Base-by-base conservation (phyloP, 2,888 invertebrate species). In the Ectemnius lituratus region DNA sequence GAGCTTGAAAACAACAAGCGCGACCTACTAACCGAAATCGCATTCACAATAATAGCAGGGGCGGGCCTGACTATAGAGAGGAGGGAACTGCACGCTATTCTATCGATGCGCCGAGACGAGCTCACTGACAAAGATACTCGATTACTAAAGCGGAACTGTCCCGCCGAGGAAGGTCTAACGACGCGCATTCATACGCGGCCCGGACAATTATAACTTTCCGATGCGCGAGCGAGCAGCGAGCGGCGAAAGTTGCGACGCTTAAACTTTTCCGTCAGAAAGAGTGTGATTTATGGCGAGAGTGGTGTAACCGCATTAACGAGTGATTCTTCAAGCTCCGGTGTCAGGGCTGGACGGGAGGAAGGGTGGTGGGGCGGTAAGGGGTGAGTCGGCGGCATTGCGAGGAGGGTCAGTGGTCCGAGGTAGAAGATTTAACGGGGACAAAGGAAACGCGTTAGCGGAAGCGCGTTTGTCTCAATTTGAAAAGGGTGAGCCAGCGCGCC, bases 381-480 rank as follows among this genome's bases (percentile, higher is more conserved):
- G n/a, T 14, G 14, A 16, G 37, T 37, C 1, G 37, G 8, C 37
- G 8, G 37, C 3, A 11, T 11, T 37, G 37, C 37, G 37, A 37
- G 37, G 8, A 37, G 37, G 37, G 37, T 37, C 52, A 52, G 16
- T 63, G 11, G 59, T 14, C 57, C 49, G 16, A 62, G 23, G 62
- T 64, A 69, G 57, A 58, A 14, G 45, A 46, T 60, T 64, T 57
- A 65, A 37, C 37, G 49, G 60, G 45, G 56, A 78, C 70, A 74
- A 78, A 72, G 57, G 70, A 81, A 72, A 74, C 64, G 62, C 73
- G 69, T 73, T 73, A 75, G 61, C 73, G 67, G 67, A 67, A 64
- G 63, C 64, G 67, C 67, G 76, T 75, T 77, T 73, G 62, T 81
- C 68, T 78, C 74, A 73, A 81, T 82, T 80, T 68, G 70, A 62